Evolutionary conservation across 2,888 invertebrate genomes (phyloP), one percentile per base, ranked within the genome.

Genomic region (Caenorhabditis japonica): DNA sequence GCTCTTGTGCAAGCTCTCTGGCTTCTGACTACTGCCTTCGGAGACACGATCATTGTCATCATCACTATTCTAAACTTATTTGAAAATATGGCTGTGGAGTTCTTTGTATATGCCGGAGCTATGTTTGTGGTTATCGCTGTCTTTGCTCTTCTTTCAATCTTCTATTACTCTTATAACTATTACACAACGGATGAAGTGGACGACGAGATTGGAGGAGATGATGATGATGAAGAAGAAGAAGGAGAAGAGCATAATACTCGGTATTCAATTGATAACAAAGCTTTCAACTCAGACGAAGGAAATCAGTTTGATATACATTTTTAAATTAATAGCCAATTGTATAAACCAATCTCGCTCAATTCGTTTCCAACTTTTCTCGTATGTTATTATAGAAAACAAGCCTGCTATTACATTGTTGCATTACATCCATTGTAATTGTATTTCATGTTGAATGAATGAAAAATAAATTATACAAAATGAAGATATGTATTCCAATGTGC

Each of bases 21-120:
- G 94, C 90, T 96, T 10, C 90, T 97, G 47, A 95, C 96, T 0
- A 94, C 94, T 0, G 94, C 96, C 0, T 91, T 96, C 84, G 97
- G 97, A 39, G 97, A 97, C 89, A 89, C 96, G 23, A 92, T 97
- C 68, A 95, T 97, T 1, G 92, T 96, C n/a, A 91, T 96, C 47
- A 92, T 97, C 52, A 83, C 84, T 5, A 76, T 81, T 15, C 66
- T 79, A 27, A 78, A 83, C 39, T 75, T 79, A 10, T 84, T 84
- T 69, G 58, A 62, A 4, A 79, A 82, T 27, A 81, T 83, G 77
- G 85, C 84, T 53, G 76, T 75, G 1, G 75, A 81, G 51, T 84
- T 82, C 70, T 80, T 84, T 39, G 82, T 75, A 12, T 85, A 84
- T 64, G 83, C 85, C 0, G 92, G 90, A 0, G 89, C 96, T 36